A percentile compares a stretch with the other conserved stretches of the same genome.
These are phyloP conservation scores for Pelobates fuscus DNA, from an alignment of 2,113 vertebrate genomes.

Conservation along the genomic window DNA sequence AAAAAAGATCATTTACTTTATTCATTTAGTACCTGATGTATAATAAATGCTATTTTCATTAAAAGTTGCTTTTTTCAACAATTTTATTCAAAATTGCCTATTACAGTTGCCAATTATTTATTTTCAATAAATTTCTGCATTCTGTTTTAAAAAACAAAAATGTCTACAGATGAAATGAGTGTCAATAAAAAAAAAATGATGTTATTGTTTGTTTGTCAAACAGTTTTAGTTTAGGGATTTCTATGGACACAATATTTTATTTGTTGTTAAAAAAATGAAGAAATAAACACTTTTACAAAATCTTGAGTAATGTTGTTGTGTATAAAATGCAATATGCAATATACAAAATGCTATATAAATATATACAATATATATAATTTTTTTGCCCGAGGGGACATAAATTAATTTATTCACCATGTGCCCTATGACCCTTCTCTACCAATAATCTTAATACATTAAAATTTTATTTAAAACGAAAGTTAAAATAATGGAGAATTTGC, in stretches of 20 bases:
- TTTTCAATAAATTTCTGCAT: slow-evolving; percentile 97
- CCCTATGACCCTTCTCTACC: neutral
- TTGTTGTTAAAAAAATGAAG: slow-evolving; percentile 75
- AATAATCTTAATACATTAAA: neutral
- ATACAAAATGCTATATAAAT: neutral
- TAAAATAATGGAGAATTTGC: no score
- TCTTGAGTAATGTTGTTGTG: slow-evolving; percentile 52
- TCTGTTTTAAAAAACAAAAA: slow-evolving; percentile 77
- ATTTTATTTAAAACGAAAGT: neutral
- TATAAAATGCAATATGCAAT: slow-evolving; percentile 5
- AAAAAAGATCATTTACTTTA: slow-evolving; percentile 91
- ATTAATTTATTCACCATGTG: neutral
- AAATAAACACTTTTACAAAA: slow-evolving; percentile 78
- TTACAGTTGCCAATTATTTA: slow-evolving; percentile 95
- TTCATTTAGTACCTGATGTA: slow-evolving; percentile 96
- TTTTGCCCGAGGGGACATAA: neutral
- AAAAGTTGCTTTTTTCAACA: slow-evolving; percentile 93
- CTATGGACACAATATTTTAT: slow-evolving; percentile 77
- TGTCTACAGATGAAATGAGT: slow-evolving; percentile 78
- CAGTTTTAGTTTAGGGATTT: slow-evolving; percentile 72
- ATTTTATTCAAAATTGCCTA: slow-evolving; percentile 97
- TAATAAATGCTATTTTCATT: slow-evolving; percentile 97
- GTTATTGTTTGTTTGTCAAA: slow-evolving; percentile 77
- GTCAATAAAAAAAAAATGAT: slow-evolving; percentile 72
- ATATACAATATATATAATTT: neutral